Base-by-base conservation (phyloP, 2,113 vertebrate genomes). In the Pagrus major region DNA sequence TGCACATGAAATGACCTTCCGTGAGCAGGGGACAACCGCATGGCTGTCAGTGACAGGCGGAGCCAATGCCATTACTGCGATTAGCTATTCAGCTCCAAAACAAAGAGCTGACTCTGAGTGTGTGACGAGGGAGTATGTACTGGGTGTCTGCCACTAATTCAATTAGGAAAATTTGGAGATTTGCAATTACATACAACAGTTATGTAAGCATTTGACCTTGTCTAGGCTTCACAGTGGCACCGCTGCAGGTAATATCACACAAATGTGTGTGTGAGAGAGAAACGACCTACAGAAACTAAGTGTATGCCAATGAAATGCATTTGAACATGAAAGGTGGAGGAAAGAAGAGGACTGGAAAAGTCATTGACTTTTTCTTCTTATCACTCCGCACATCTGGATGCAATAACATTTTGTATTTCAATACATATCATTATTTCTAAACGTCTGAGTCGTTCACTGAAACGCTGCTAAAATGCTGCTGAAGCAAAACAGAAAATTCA, bases 1-100 rank as follows among this genome's bases (percentile, higher is more conserved):
- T 81, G 80, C 61, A 67, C 67, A 72, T 3, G 16, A 70, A 70
- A 84, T 63, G 88, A 91, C 91, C 88, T 90, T 91, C 71, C 49
- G 79, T 3, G 42, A 74, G 73, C 3, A 33, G 61, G 46, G 76
- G 85, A 69, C 80, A 27, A 41, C 51, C 33, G 8, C 18, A 10
- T 33, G 82, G 59, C 35, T 51, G 35, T 15, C 64, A 68, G 56
- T 65, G 89, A 86, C 80, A 76, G 31, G 70, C 82, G 68, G 51
- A 61, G 79, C 68, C 63, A 83, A 84, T 84, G 84, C 84, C 86
- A 89, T 84, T 76, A 83, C 55, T 37, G 70, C 31, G 37, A 91
- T 91, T 85, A 82, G 66, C 64, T 52, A 58, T 85, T 70, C 65
- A 74, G 54, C 35, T 81, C 78, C 74, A 86, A 86, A 82, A 89